Evolutionary conservation across 1,140 invertebrate genomes (phyloP).

Genomic region (Ericerus pela): DNA sequence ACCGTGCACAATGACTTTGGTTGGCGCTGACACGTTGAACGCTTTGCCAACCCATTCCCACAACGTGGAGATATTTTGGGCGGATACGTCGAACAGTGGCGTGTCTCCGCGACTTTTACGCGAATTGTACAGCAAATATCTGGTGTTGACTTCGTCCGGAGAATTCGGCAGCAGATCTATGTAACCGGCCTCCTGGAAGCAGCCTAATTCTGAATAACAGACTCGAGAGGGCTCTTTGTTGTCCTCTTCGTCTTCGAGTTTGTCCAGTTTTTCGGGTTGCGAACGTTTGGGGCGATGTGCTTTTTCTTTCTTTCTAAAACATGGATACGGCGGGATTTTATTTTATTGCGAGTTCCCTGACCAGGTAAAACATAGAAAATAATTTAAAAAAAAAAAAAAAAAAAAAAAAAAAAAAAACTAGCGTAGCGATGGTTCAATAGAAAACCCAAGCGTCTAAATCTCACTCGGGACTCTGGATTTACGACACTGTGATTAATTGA

Average conservation of each 20-base stretch:
- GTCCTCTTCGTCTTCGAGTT: slow-evolving; percentile 38
- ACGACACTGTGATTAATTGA: too few species aligned
- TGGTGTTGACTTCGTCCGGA: slow-evolving; percentile 60
- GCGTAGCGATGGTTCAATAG: too few species aligned
- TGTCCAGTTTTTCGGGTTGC: too few species aligned
- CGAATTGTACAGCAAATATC: slow-evolving; percentile 48
- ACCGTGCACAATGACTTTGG: slow-evolving; percentile 78
- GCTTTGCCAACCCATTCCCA: slow-evolving; percentile 42
- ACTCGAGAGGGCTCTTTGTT: slow-evolving; percentile 44
- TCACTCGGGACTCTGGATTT: too few species aligned
- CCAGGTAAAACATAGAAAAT: too few species aligned
- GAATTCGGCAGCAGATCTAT: slow-evolving; percentile 72
- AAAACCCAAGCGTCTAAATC: too few species aligned
- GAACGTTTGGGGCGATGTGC: too few species aligned
- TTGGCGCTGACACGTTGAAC: slow-evolving; percentile 41
- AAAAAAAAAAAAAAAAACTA: too few species aligned
- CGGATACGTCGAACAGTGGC: slow-evolving; percentile 47
- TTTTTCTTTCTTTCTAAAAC: background rate
- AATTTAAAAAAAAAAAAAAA: too few species aligned
- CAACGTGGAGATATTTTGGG: slow-evolving; percentile 46
- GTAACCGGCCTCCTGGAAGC: slow-evolving; percentile 81
- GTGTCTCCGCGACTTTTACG: slow-evolving; percentile 37
- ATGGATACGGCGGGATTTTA: background rate
- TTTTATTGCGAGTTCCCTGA: background rate
- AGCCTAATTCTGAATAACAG: slow-evolving; percentile 84